phyloP scores from a whole-genome alignment of 1,140 invertebrate species.

The Euglossa dilemma region DNA sequence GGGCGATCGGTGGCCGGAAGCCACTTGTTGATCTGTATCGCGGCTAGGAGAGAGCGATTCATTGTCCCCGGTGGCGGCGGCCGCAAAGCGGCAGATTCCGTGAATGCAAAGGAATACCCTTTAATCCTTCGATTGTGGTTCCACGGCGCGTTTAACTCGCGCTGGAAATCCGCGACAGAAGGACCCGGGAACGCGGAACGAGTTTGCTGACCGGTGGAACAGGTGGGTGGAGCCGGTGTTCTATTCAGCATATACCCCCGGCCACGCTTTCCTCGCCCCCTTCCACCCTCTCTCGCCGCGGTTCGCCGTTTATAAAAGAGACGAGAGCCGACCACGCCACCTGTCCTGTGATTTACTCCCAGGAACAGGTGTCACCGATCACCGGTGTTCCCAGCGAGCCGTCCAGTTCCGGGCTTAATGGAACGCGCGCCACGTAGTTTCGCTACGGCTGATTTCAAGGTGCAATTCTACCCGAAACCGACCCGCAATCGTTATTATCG shows the following conservation, averaged over 20 bases:
- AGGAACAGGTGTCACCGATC: conserved; percentile 34
- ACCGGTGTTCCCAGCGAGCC: not conserved
- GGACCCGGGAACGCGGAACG: not conserved
- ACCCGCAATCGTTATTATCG: not conserved
- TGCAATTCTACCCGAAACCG: not conserved
- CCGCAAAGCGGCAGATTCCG: conserved; percentile 7
- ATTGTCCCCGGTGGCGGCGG: not conserved
- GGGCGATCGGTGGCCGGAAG: not conserved
- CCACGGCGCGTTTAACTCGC: conserved; percentile 1
- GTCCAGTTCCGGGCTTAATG: not conserved
- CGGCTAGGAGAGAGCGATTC: not conserved
- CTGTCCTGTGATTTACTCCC: conserved; percentile 21
- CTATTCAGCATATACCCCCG: conserved; percentile 6
- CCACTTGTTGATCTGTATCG: conserved; percentile 40
- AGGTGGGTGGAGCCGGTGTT: conserved; percentile 49
- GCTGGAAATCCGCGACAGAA: not conserved
- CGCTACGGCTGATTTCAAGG: not conserved
- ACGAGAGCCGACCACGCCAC: not conserved
- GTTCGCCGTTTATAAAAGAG: conserved; percentile 24
- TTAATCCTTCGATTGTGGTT: conserved; percentile 28
- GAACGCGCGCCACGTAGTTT: not conserved
- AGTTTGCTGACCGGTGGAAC: conserved; percentile 45
- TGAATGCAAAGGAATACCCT: conserved; percentile 31
- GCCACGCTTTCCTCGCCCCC: conserved; percentile 6
- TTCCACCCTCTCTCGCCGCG: not conserved